These are phyloP conservation scores for Psittacus erithacus DNA, from an alignment of 2,113 vertebrate genomes.

Conservation along the genomic window DNA sequence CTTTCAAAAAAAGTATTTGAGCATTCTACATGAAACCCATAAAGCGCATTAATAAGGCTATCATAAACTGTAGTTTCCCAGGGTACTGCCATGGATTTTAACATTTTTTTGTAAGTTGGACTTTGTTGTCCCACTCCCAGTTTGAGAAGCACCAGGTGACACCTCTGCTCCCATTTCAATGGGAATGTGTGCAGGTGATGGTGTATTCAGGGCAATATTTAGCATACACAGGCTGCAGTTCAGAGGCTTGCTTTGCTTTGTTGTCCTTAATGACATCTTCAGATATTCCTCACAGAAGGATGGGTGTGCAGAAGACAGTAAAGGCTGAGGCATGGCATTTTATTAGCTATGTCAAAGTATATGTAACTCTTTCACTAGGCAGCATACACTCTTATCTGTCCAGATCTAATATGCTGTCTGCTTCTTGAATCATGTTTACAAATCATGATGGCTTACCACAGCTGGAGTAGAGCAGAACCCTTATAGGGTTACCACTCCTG, in stretches of 20 bases:
- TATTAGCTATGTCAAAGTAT: slow-evolving; percentile 20
- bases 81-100: background rate
- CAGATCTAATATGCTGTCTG: slow-evolving; percentile 35
- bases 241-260: slow-evolving; percentile 15
- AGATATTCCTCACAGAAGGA: background rate
- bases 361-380: background rate
- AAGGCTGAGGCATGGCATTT: slow-evolving; percentile 6
- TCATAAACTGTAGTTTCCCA: background rate
- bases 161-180: background rate
- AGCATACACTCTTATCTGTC: background rate
- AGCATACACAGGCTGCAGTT: background rate
- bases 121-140: background rate
- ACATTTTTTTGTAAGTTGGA: background rate
- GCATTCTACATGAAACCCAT: background rate
- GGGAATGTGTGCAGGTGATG: background rate
- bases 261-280: slow-evolving; percentile 29
- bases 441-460: background rate
- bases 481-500: background rate
- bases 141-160: background rate
- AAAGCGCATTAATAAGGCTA: background rate
- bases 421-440: slow-evolving; percentile 6
- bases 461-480: background rate
- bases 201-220: background rate
- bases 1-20: background rate
- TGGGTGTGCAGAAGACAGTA: slow-evolving; percentile 15